Evolutionary conservation across 1,140 invertebrate genomes (phyloP).

Genomic region (Magallana gigas): DNA sequence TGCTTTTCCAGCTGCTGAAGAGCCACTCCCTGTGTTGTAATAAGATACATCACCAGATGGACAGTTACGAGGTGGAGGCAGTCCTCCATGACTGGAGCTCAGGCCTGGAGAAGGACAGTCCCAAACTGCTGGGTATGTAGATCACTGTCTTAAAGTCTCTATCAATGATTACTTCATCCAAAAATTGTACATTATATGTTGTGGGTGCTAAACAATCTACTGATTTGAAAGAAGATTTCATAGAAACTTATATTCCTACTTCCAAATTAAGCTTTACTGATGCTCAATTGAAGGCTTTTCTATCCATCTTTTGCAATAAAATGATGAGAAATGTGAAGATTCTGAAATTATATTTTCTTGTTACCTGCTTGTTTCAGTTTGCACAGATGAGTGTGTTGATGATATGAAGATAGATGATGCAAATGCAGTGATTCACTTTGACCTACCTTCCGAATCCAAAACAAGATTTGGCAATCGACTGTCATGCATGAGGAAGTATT

Average conservation of each 20-base stretch:
- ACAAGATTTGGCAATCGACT: constrained; percentile 70
- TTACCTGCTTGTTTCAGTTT: constrained; percentile 21
- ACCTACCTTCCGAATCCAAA: constrained; percentile 62
- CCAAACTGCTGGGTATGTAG: constrained; percentile 20
- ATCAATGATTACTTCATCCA: too few species aligned
- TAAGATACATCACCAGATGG: constrained; percentile 24
- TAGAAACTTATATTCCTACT: background rate
- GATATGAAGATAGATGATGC: constrained; percentile 56
- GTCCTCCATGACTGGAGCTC: constrained; percentile 27
- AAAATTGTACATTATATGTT: too few species aligned
- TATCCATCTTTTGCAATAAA: background rate
- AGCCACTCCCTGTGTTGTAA: constrained; percentile 33
- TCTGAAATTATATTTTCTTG: too few species aligned
- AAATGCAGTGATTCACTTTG: constrained; percentile 67
- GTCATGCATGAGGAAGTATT: constrained; percentile 65
- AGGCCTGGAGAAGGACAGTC: constrained; percentile 1
- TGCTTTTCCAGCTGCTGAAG: constrained; percentile 22
- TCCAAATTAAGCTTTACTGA: too few species aligned
- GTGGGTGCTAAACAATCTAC: too few species aligned
- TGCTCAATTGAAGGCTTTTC: too few species aligned
- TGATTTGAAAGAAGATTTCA: too few species aligned
- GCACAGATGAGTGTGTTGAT: constrained; percentile 40
- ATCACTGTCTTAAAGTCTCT: too few species aligned
- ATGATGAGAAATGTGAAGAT: background rate
- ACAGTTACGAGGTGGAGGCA: constrained; percentile 24